Evolutionary conservation across 1,140 invertebrate genomes (phyloP), one percentile per base, ranked within the genome.

Genomic region (Scylla paramamosain): DNA sequence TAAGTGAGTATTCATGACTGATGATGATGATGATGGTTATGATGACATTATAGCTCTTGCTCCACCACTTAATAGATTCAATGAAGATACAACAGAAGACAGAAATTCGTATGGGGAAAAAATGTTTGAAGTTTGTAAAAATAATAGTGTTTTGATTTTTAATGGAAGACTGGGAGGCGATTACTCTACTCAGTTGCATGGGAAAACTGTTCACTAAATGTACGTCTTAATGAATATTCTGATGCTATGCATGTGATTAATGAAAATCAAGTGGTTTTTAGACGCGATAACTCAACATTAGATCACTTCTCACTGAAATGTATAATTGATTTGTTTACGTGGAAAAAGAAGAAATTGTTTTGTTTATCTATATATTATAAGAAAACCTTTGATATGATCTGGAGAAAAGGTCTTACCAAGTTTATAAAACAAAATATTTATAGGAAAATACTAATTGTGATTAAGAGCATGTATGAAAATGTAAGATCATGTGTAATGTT

Each of bases 321-420:
- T 32, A 87, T 87, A 87, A 87, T 87, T 16, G 86, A 87, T 87
- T 87, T 87, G 86, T 87, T 87, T 87, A 3, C 2, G 0, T 87
- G 86, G 16, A 32, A 87, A 32, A 87, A 87, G 20, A 16, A 87
- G 2, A 87, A n/a, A 29, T 87, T 87, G n/a, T 87, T 87, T 16
- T 4, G n/a, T 87, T 3, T 87, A 29, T 87, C 4, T 31, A 32
- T 16, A 32, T 2, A 39, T 39, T 16, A 87, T 32, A 87, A 87
- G 31, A 87, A 87, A 87, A 4, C 86, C 3, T 87, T 31, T 31
- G 86, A 87, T 31, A 87, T 87, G 31, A 32, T 87, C 4, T 32
- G 86, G 31, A n/a, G 86, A 87, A 31, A 29, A 6, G 86, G 86
- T 87, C 29, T 87, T 29, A 4, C 4, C 10, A 87, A 87, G 20